Evolutionary conservation across 2,888 invertebrate genomes (phyloP).

Genomic region (Cheilosia impressa): DNA sequence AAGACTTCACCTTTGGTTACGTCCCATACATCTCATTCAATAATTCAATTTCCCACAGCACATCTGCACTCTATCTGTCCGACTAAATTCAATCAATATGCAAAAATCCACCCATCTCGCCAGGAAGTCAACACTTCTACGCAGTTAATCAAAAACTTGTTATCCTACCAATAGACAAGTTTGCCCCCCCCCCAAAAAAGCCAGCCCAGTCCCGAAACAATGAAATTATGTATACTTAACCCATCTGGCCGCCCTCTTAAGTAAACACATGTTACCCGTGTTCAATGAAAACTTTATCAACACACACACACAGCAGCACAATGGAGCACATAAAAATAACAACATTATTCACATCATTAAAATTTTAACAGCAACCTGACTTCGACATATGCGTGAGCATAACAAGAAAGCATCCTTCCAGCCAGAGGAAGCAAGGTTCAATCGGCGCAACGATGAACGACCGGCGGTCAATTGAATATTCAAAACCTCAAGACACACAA

Average conservation of each 20-base stretch:
- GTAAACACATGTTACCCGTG: conserved; percentile 59
- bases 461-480: conserved; percentile 71
- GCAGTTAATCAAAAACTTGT: conserved; percentile 61
- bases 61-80: conserved; percentile 1
- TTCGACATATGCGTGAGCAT: conserved; percentile 32
- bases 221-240: conserved; percentile 57
- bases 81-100: conserved; percentile 59
- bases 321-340: conserved; percentile 57
- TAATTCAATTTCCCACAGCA: conserved; percentile 57
- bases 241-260: conserved; percentile 28
- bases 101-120: conserved; percentile 47
- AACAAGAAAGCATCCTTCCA: conserved; percentile 9
- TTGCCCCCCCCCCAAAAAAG: background rate
- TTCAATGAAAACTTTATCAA: conserved; percentile 59
- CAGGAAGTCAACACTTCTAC: conserved; percentile 58
- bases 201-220: conserved; percentile 15
- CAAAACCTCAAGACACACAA: conserved; percentile 43
- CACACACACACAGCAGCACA: conserved; percentile 1
- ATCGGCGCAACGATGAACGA: background rate
- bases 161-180: conserved; percentile 25
- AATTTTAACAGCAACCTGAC: conserved; percentile 63
- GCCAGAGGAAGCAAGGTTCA: conserved; percentile 12
- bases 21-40: conserved; percentile 30
- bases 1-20: background rate
- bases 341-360: conserved; percentile 68